These are phyloP conservation scores for Escarpia spicata DNA, from an alignment of 2,888 invertebrate species.

Conservation along the genomic window DNA sequence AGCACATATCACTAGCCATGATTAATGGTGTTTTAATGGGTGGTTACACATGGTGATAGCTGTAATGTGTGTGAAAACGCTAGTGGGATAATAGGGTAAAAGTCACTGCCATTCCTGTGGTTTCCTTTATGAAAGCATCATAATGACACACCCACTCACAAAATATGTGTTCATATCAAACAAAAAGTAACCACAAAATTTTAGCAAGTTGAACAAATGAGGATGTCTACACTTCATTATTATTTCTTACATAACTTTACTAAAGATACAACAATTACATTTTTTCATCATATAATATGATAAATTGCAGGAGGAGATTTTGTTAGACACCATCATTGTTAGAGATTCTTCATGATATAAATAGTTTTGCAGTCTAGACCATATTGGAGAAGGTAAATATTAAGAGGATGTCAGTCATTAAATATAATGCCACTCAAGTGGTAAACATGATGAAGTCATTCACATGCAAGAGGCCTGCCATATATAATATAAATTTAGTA, in stretches of 20 bases:
- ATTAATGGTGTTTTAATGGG: not conserved
- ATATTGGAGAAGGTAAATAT: not conserved
- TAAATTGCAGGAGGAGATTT: not conserved
- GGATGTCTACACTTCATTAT: not conserved
- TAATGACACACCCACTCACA: not conserved
- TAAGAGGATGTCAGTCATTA: not conserved
- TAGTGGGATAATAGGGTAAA: not conserved
- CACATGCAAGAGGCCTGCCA: not conserved
- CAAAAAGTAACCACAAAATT: not conserved
- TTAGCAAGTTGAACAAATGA: not conserved
- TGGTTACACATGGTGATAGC: not conserved
- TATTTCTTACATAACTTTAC: not conserved
- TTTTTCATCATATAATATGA: not conserved
- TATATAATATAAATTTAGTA: not conserved
- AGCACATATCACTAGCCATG: not conserved
- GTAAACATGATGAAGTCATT: not conserved
- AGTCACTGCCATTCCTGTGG: not conserved
- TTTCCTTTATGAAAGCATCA: not conserved
- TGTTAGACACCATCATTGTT: not conserved
- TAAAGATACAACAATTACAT: not conserved
- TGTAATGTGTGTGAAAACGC: not conserved
- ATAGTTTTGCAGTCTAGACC: not conserved
- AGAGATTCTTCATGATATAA: not conserved
- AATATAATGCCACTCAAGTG: not conserved
- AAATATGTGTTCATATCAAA: not conserved